Evolutionary conservation across 2,113 vertebrate genomes (phyloP), one percentile per base, ranked within the genome.

Genomic region (Myodes glareolus): DNA sequence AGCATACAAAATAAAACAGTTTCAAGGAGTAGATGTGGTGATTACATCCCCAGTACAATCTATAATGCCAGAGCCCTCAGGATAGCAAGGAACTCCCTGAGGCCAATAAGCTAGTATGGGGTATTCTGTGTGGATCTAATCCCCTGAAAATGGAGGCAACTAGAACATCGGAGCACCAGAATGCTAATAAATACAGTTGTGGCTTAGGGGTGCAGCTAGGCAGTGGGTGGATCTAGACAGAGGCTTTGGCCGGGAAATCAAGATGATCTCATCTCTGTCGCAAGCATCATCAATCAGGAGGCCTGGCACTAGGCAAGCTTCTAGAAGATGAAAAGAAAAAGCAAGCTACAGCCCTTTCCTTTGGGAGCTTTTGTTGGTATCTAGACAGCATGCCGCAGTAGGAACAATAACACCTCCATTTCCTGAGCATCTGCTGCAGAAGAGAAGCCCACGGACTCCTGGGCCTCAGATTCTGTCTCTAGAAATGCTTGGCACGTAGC

Each of bases 271-370:
- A 97, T 95, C 68, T 92, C 68, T 82, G 88, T 31, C 52, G 73
- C 39, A 94, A 95, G 52, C 61, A 92, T 90, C 91, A 94, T 95
- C 84, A 96, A 75, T 96, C 78, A 96, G 70, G 75, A 92, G 72
- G 55, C 65, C 80, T 95, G 65, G 61, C 94, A 68, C 39, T 88
- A 42, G 68, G 47, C 19, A 94, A 78, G 36, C 82, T 95, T 94
- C 88, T 97, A 90, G 92, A 63, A 86, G 67, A 92, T 93, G 75
- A 95, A 55, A 91, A 92, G 75, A 94, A 42, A 87, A 94, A 90
- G 42, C 9, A 96, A 95, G 67, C 19, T 84, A 67, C 42, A 92
- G 33, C 13, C 3, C 17, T 94, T 97, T 77, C 82, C 67, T 89
- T 82, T 23, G 88, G 84, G 75, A 92, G 25, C 29, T 94, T 88